These are phyloP conservation scores for Formica selysi DNA, from an alignment of 1,140 invertebrate genomes.

Conservation along the genomic window DNA sequence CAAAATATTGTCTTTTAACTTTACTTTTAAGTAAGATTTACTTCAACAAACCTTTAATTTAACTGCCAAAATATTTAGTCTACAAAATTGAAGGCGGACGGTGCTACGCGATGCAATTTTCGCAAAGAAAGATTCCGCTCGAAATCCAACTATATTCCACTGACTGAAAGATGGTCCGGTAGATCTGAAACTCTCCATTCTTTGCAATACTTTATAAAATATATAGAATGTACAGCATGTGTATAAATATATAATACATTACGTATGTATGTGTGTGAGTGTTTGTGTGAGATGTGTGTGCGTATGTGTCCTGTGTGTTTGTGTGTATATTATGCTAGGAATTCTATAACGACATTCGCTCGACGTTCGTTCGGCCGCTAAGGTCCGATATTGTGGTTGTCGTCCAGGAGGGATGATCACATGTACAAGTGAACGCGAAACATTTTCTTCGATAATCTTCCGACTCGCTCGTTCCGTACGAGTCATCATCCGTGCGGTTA, in stretches of 20 bases:
- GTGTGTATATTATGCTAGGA: constrained; percentile 41
- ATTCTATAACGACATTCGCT: constrained; percentile 33
- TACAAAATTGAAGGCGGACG: constrained; percentile 7
- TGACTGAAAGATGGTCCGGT: constrained; percentile 53
- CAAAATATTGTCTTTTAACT: background rate
- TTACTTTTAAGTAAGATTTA: background rate
- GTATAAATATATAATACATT: constrained; percentile 27
- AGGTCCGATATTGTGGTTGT: constrained; percentile 28
- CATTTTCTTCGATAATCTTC: constrained; percentile 58
- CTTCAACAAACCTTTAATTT: constrained; percentile 26
- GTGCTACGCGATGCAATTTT: background rate
- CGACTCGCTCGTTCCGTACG: constrained; percentile 59
- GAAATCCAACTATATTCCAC: background rate
- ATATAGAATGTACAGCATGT: constrained; percentile 68
- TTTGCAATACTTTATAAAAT: constrained; percentile 65
- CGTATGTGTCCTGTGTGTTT: constrained; percentile 13
- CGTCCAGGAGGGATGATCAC: constrained; percentile 54
- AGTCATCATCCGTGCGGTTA: constrained; percentile 63
- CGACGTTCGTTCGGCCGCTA: constrained; percentile 41
- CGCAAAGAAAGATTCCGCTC: background rate
- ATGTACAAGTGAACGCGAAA: constrained; percentile 65
- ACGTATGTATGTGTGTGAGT: constrained; percentile 30
- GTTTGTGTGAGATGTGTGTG: background rate
- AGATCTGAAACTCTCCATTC: constrained; percentile 60
- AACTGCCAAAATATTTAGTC: constrained; percentile 10